Conservation (phyloP, 2,888 invertebrate species). For the Ophion ventricosus region DNA sequence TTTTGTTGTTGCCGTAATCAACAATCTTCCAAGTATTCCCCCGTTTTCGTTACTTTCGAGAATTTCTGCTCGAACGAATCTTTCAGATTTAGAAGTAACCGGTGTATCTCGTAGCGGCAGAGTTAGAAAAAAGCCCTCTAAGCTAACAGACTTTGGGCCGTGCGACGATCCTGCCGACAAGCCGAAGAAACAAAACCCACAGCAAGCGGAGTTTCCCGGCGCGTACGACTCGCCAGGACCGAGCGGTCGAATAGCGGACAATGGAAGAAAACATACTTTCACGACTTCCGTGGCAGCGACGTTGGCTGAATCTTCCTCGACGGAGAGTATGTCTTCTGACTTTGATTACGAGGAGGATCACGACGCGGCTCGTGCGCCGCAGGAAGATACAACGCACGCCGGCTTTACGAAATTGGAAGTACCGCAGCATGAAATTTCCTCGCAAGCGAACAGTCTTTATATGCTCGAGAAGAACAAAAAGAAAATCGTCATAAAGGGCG, state of each 20-base stretch:
- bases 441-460: constrained; percentile 87
- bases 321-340: constrained; percentile 78
- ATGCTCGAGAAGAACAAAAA: constrained; percentile 92
- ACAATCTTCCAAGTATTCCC: not conserved
- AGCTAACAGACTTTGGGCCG: constrained; percentile 95
- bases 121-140: constrained; percentile 96
- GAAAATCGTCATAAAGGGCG: constrained; percentile 88
- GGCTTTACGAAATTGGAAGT: constrained; percentile 84
- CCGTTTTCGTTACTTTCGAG: not conserved
- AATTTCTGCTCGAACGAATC: constrained; percentile 32
- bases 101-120: constrained; percentile 95
- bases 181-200: constrained; percentile 84
- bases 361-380: constrained; percentile 71
- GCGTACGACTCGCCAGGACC: constrained; percentile 72
- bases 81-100: constrained; percentile 90
- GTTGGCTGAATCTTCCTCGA: constrained; percentile 50
- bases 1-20: too few species aligned
- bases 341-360: constrained; percentile 79
- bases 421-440: constrained; percentile 81
- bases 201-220: constrained; percentile 77
- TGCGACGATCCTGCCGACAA: constrained; percentile 91
- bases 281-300: constrained; percentile 70
- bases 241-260: constrained; percentile 44
- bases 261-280: constrained; percentile 74
- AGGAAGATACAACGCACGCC: constrained; percentile 78